A percentile compares a stretch with the other conserved stretches of the same genome.
Conservation (phyloP, 2,888 invertebrate species). For the Chouioia cunea region DNA sequence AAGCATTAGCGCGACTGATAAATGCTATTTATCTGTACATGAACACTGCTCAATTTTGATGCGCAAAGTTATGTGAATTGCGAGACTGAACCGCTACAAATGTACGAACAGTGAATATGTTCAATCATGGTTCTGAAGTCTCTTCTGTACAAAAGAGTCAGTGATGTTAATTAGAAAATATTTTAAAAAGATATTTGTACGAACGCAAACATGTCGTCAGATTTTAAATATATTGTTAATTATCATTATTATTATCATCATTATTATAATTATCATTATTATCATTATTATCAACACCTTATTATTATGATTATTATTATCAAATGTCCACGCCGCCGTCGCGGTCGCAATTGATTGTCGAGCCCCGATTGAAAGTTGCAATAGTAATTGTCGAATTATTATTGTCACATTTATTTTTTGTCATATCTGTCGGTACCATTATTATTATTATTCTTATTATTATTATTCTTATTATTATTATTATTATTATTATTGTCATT, state of each 20-base stretch:
- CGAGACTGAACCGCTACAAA: too few species aligned
- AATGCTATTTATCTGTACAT: too few species aligned
- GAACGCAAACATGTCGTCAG: slow-evolving; percentile 54
- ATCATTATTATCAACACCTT: slow-evolving; percentile 15
- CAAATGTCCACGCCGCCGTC: slow-evolving; percentile 46
- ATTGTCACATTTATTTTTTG: slow-evolving; percentile 52
- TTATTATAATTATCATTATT: slow-evolving; percentile 43
- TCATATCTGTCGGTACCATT: slow-evolving; percentile 49
- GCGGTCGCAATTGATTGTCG: slow-evolving; percentile 48
- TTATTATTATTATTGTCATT: slow-evolving; percentile 54
- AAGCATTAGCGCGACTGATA: slow-evolving; percentile 45
- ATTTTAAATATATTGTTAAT: slow-evolving; percentile 52
- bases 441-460: slow-evolving; percentile 48
- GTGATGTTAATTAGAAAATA: slow-evolving; percentile 49
- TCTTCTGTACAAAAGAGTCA: slow-evolving; percentile 63
- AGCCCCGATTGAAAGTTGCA: slow-evolving; percentile 25
- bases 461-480: slow-evolving; percentile 46
- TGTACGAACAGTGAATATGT: too few species aligned
- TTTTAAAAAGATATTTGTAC: slow-evolving; percentile 49
- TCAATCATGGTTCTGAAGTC: slow-evolving; percentile 43
- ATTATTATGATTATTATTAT: slow-evolving; percentile 27
- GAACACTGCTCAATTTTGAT: too few species aligned
- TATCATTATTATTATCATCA: slow-evolving; percentile 35
- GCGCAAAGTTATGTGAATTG: too few species aligned
- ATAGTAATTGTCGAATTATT: slow-evolving; percentile 53